Base-by-base conservation (phyloP, 2,888 invertebrate species). In the Caenorhabditis virilis region DNA sequence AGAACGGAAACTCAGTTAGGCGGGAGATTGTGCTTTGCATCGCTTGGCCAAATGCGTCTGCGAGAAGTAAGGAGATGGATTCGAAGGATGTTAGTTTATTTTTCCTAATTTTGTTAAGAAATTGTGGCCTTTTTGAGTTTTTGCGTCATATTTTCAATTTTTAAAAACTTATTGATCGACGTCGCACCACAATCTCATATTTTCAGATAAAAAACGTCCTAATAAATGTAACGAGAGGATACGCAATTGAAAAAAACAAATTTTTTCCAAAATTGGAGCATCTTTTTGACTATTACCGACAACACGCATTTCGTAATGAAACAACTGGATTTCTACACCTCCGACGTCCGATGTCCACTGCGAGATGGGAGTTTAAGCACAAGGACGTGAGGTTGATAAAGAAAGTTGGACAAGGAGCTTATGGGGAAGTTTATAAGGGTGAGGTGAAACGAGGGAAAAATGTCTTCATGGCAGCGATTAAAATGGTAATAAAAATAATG, bases 371-470 rank as follows among this genome's bases (percentile, higher is more conserved):
- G 26, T 66, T 45, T 59, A 38, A 30, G 25, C 65, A 66, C 25
- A 42, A 45, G 18, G 53, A 56, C 23, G 50, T 66, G 5, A 7
- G 13, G 27, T 42, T 56, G 49, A n/a, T 47, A 11, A 66, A 66
- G 22, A 66, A 66, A 35, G 57, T 66, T 18, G 66, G 66, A 18
- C 57, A 66, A 36, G 66, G 66, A 26, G 61, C 57, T 1, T 66
- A 60, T 39, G 66, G 66, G 38, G 66, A 66, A 36, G 66, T 66
- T 13, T 66, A 42, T 45, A 57, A 57, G 36, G 61, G 66, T 22
- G 62, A 47, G 20, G 42, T 66, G 20, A 61, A 54, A 27, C 46
- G 41, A 42, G 47, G 48, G 26, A 30, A 30, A 13, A 62, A 58
- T 46, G 39, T 45, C n/a, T 53, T 61, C 3, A 51, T 57, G 27